Percentiles rank a stretch among this genome's conserved stretches.
phyloP scores from a whole-genome alignment of 1,140 invertebrate genomes.

The Geopemphigus sp. region DNA sequence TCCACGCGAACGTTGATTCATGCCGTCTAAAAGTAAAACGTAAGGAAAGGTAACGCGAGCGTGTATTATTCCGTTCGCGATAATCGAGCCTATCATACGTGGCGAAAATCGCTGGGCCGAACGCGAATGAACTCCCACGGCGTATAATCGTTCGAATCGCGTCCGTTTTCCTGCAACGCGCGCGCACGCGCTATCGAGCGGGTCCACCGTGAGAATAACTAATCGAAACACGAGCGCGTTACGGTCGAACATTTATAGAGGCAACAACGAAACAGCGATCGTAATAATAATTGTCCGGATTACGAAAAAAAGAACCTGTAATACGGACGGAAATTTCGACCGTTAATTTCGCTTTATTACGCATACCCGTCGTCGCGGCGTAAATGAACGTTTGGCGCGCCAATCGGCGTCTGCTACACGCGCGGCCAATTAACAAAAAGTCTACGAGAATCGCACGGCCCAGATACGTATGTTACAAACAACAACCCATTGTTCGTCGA shows the following conservation, averaged over 20 bases:
- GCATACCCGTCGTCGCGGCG: background rate
- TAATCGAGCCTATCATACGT: too few species aligned
- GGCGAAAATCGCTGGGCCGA: background rate
- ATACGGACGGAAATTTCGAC: constrained; percentile 32
- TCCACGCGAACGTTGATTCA: too few species aligned
- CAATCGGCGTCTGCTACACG: background rate
- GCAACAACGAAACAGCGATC: background rate
- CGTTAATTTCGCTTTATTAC: constrained; percentile 26
- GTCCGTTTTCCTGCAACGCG: background rate
- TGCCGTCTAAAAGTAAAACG: too few species aligned
- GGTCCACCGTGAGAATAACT: constrained; percentile 28
- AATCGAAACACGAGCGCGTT: background rate
- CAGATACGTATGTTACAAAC: background rate
- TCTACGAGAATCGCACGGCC: constrained; percentile 14
- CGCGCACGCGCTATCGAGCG: background rate
- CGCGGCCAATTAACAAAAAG: constrained; percentile 34
- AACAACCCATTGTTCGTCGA: constrained; percentile 8
- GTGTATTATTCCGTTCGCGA: too few species aligned
- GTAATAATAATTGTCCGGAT: constrained; percentile 1
- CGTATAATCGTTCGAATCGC: too few species aligned
- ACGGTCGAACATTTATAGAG: background rate
- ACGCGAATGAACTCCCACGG: constrained; percentile 25
- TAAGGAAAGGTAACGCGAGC: too few species aligned
- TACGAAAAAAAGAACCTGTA: background rate
- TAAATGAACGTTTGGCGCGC: constrained; percentile 19